Percentiles rank a stretch among this genome's conserved stretches.
These are phyloP conservation scores for Polietes domitor DNA, from an alignment of 2,888 invertebrate species.

Conservation along the genomic window DNA sequence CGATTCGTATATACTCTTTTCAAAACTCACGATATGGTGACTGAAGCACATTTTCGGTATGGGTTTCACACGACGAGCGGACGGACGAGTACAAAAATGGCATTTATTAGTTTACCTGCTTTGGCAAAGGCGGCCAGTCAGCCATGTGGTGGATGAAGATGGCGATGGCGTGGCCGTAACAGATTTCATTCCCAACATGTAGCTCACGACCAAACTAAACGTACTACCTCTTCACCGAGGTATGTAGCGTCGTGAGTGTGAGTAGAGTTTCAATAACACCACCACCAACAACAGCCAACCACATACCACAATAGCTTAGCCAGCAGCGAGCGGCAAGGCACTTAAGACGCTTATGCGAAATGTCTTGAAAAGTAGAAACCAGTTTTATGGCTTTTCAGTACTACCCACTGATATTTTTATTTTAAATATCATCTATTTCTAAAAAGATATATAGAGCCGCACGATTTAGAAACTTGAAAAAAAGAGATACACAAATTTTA, in stretches of 20 bases:
- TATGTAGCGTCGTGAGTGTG: neutral
- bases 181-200: slow-evolving; percentile 18
- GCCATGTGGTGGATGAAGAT: neutral
- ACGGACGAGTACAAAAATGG: slow-evolving; percentile 2
- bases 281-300: neutral
- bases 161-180: slow-evolving; percentile 2
- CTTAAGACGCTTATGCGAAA: slow-evolving; percentile 37
- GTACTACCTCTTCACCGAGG: neutral
- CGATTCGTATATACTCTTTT: neutral
- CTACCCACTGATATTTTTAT: slow-evolving; percentile 6
- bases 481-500: neutral
- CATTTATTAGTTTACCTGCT: slow-evolving; percentile 21
- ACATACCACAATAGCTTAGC: neutral
- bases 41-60: neutral
- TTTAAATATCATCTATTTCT: slow-evolving; percentile 6
- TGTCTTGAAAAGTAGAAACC: slow-evolving; percentile 40
- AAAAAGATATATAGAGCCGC: slow-evolving; percentile 13
- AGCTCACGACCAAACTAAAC: slow-evolving; percentile 17
- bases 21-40: neutral
- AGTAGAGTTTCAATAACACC: neutral
- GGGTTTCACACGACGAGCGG: neutral
- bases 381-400: slow-evolving; percentile 40
- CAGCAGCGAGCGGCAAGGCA: neutral
- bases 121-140: neutral
- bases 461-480: slow-evolving; percentile 16